Base-by-base conservation (phyloP, 2,888 invertebrate species). In the Rhagonycha fulva region DNA sequence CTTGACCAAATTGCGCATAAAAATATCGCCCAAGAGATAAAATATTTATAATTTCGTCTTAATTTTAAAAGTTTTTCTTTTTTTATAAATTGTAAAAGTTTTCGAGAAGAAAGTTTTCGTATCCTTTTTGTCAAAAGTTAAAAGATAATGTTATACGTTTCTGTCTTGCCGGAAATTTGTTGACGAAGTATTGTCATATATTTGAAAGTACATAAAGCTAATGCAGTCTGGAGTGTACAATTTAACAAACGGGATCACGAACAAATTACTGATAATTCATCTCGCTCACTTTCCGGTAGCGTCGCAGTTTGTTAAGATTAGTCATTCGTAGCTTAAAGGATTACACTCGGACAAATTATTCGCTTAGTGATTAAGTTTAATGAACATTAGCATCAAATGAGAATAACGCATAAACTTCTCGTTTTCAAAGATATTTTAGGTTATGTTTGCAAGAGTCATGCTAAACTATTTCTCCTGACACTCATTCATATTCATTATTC, bases 291-390 rank as follows among this genome's bases (percentile, higher is more conserved):
- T 80, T 79, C 78, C 78, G 79, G 82, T 80, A 81, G 82, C 81
- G 82, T 82, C 83, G 82, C 85, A 84, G 84, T 87, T 86, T 86
- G 86, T 87, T 86, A 86, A 85, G 87, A 87, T 87, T 87, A 87
- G 85, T 84, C 83, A 83, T 83, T 84, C 80, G 81, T 81, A 79
- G 83, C 82, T 82, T 81, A 82, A 81, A 82, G 85, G 85, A 85
- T 86, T 84, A 85, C 82, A 85, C 82, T 84, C 82, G 84, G 84
- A 85, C 86, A 85, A 86, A 87, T 87, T 86, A 87, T 86, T 82
- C 84, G 83, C 84, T 86, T 85, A 85, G 83, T 84, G 85, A 87
- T 87, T 86, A 47, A 86, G 85, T 85, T 85, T 85, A 85, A 86
- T 86, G 85, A 85, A 85, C 84, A 86, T 85, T 85, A 83, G 83